Conservation (phyloP, 2,888 invertebrate species). For the Incurvaria masculella region DNA sequence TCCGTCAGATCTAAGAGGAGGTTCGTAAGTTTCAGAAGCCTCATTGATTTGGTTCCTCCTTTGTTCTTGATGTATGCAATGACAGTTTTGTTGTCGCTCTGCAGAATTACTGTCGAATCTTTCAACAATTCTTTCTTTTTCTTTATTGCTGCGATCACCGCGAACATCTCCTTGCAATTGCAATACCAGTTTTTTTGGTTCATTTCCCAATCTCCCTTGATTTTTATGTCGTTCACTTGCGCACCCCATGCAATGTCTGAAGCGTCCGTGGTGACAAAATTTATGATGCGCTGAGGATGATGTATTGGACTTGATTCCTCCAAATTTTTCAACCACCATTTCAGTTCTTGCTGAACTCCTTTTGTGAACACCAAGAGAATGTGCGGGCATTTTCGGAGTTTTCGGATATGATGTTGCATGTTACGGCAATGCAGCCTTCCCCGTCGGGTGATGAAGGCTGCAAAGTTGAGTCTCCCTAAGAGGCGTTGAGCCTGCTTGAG, state of each 20-base stretch:
- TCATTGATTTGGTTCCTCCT: constrained; percentile 11
- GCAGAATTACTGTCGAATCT: constrained; percentile 10
- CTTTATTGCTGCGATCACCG: constrained; percentile 5
- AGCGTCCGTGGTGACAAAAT: too few relatives aligned
- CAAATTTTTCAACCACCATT: too few relatives aligned
- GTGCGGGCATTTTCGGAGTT: too few relatives aligned
- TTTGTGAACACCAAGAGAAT: too few relatives aligned
- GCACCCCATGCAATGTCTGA: background rate
- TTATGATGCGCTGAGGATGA: too few relatives aligned
- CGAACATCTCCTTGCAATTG: constrained; percentile 17
- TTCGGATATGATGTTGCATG: constrained; percentile 8
- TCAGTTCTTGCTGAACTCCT: too few relatives aligned
- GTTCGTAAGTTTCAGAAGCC: background rate
- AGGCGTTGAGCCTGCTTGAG: constrained; percentile 14
- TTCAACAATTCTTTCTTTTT: background rate
- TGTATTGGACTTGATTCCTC: too few relatives aligned
- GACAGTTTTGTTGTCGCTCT: constrained; percentile 18
- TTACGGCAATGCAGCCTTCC: constrained; percentile 8
- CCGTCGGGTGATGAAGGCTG: constrained; percentile 4
- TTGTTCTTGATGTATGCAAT: constrained; percentile 17
- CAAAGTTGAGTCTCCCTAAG: constrained; percentile 18
- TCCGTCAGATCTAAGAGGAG: constrained; percentile 1
- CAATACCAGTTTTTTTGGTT: constrained; percentile 16
- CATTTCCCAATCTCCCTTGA: background rate
- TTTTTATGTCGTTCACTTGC: background rate